Base-by-base conservation (phyloP, 35 echinoderm and acorn worm genomes). In the Ptychodera flava region DNA sequence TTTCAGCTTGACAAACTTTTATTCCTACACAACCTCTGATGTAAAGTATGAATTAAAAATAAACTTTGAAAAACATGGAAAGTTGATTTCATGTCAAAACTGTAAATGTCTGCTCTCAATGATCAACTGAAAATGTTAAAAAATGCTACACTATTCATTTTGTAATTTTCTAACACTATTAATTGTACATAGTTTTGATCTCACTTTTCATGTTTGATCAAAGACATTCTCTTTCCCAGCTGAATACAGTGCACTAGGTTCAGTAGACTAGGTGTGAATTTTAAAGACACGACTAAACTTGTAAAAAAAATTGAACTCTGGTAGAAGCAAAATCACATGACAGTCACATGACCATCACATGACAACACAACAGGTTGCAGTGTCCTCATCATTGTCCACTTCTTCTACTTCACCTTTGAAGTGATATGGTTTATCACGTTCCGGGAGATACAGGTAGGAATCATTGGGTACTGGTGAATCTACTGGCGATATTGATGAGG, bases 361-460 rank as follows among this genome's bases (percentile, higher is more conserved):
- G 45, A 64, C 45, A 12, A 64, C 45, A 64, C 45, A 64, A 64
- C 45, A 64, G 45, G 45, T 64, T 64, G 45, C 45, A 6, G 6
- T 6, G 45, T 64, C 6, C 22, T 64, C 45, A 22, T 64, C 45
- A n/a, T n/a, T n/a, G 6, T 64, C 45, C 22, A 64, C 22, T 64
- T 64, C 45, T 64, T 64, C 45, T 64, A 64, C 45, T 64, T 64
- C 45, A 64, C 45, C 45, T 64, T 64, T 64, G 45, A 64, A 64
- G 45, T 64, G 45, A 22, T 12, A 64, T 22, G 45, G 45, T 12
- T 22, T 6, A 22, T 6, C 6, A 64, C 6, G 6, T 64, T 6
- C 6, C 22, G 45, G 45, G 6, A 22, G 22, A 12, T 6, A 64
- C 45, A 64, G 6, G 45, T 64, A 64, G 6, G 45, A 64, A 64